phyloP scores from a whole-genome alignment of 2,888 invertebrate species.

The Anagyrus pseudococci region DNA sequence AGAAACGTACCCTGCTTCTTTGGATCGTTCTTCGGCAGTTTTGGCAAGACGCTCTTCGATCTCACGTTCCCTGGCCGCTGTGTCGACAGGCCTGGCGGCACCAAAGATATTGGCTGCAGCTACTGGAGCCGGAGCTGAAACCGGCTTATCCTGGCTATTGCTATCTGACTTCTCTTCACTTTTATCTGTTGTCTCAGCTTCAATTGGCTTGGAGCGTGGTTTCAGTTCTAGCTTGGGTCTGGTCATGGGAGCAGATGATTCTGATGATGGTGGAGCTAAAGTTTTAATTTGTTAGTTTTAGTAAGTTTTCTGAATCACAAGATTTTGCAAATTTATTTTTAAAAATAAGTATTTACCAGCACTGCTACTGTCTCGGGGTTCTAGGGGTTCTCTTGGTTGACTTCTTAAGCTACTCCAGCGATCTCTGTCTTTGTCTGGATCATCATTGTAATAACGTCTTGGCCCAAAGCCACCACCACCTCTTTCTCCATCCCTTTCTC shows the following conservation, averaged over 20 bases:
- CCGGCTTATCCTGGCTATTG: too few relatives aligned
- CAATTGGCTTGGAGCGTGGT: constrained; percentile 80
- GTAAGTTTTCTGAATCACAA: too few relatives aligned
- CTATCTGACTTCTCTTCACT: constrained; percentile 34
- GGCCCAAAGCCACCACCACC: constrained; percentile 54
- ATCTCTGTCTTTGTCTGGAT: constrained; percentile 42
- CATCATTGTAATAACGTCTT: constrained; percentile 52
- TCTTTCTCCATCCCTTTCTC: constrained; percentile 54
- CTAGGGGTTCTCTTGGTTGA: constrained; percentile 18
- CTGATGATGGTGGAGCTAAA: constrained; percentile 51
- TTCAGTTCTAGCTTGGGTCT: constrained; percentile 81
- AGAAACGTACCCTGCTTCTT: constrained; percentile 51
- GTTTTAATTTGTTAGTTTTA: not conserved
- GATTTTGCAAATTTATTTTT: not conserved
- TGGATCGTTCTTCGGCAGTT: constrained; percentile 51
- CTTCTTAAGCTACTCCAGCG: constrained; percentile 38
- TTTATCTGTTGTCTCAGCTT: constrained; percentile 49
- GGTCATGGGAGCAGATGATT: constrained; percentile 63
- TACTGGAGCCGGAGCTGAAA: constrained; percentile 64
- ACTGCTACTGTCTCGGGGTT: too few relatives aligned
- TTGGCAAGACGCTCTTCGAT: constrained; percentile 87
- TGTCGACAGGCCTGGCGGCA: constrained; percentile 94
- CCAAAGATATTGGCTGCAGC: constrained; percentile 86
- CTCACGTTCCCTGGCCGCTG: constrained; percentile 86
- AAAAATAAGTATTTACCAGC: constrained; percentile 18